These are phyloP conservation scores for Callosobruchus maculatus DNA, from an alignment of 2,888 invertebrate genomes.

Conservation along the genomic window DNA sequence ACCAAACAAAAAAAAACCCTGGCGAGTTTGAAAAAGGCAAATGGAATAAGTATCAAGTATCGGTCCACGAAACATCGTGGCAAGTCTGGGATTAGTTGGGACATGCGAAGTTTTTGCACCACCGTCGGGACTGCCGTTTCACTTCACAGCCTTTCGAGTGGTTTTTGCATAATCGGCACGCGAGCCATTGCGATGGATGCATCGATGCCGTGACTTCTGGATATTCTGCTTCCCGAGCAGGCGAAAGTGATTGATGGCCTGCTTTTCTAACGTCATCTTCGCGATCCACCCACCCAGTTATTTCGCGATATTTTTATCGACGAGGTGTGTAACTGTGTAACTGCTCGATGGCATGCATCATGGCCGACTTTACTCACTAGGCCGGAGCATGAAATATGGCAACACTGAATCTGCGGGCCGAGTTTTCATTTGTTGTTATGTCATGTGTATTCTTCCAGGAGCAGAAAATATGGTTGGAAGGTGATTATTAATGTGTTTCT, in stretches of 20 bases:
- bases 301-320: not conserved
- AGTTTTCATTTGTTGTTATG: too few relatives aligned
- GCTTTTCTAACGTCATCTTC: not conserved
- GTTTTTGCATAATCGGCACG: not conserved
- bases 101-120: not conserved
- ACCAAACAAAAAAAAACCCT: too few relatives aligned
- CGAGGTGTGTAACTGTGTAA: not conserved
- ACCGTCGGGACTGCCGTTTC: too few relatives aligned
- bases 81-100: not conserved
- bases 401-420: too few relatives aligned
- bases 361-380: too few relatives aligned
- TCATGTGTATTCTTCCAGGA: too few relatives aligned
- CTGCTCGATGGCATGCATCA: not conserved
- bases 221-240: not conserved
- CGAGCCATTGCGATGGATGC: not conserved
- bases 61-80: not conserved
- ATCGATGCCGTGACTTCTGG: not conserved
- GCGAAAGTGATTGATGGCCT: not conserved
- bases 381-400: too few relatives aligned
- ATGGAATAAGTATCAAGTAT: not conserved
- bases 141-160: slow-evolving; percentile 12
- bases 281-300: not conserved
- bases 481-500: too few relatives aligned
- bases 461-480: too few relatives aligned
- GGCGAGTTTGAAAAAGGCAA: too few relatives aligned